Base-by-base conservation (phyloP, 2,888 invertebrate species). In the Norana najaformis region DNA sequence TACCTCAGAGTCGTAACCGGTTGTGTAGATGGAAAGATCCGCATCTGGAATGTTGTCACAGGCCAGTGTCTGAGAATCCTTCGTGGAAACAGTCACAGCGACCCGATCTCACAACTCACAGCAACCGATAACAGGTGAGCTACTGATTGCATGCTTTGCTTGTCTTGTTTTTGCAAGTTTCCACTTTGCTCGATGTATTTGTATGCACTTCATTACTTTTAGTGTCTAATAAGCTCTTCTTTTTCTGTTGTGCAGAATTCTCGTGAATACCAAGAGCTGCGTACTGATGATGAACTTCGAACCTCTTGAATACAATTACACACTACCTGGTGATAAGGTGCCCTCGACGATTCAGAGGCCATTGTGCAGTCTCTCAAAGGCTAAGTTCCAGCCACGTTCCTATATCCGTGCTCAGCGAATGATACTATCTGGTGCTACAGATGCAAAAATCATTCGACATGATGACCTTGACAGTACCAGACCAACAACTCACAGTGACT, bases 1-100 rank as follows among this genome's bases (percentile, higher is more conserved):
- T 94, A 93, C 91, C 92, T 95, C 82, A 93, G 95, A 38, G 94
- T 94, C 38, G 93, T 95, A 90, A 95, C 95, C 11, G 95, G 95
- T 38, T 94, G 93, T 88, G 94, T 92, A 18, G 95, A 95, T 92
- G 95, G 95, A 3, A 92, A 94, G 89, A 92, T 95, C 35, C 91
- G 95, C 39, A 94, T 95, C 89, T 95, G 95, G 95, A 95, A 94
- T 92, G 93, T 95, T 91, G 90, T 94, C 37, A 94, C 92, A 38
- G 94, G 95, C 5, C 93, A 94, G 90, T 95, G 95, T 91, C 93
- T 94, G 91, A 93, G 95, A 35, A 95, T 95, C 90, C 95, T 95
- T 94, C 91, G 95, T 88, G 95, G 95, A 39, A 95, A 95, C 93
- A 94, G 94, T 91, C 93, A 93, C 83, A 94, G 94, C 92, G 95